Base-by-base conservation (phyloP, 2,797 vertebrate species). In the Heliangelus exortis region DNA sequence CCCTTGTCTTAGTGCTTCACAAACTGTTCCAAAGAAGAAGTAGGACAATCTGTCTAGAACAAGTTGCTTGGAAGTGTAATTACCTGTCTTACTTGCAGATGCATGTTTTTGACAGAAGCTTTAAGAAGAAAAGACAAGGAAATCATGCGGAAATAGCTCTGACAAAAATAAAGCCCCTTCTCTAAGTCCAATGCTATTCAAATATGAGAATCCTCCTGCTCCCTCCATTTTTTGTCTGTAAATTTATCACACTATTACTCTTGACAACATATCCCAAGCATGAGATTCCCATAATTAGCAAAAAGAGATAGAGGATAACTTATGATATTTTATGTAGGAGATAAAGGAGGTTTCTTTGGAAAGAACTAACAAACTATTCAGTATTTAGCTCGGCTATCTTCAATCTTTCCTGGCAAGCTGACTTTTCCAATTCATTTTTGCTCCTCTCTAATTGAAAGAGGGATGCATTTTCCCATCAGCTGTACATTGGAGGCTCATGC, bases 11-110 rank as follows among this genome's bases (percentile, higher is more conserved):
- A 89, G 43, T 85, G 79, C 34, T 82, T 92, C 79, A 84, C 54
- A 95, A 87, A 96, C 36, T 87, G 33, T 92, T 95, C 74, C 84
- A 96, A 96, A 82, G 66, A 95, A 93, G 76, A 94, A 68, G 59
- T 77, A 90, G 96, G 90, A 92, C 76, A 73, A 90, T 88, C 68
- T 95, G 72, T 94, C 43, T 53, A 73, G 59, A 97, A 88, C 12
- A 94, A 87, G 66, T 95, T 91, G 53, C 34, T 91, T 81, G 66
- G 54, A 58, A 89, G 67, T 2, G 22, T 89, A 96, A 95, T 94
- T 92, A 73, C 74, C 59, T 76, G 65, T 50, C 69, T 93, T 95
- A 85, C 87, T 94, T 96, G 71, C 80, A 81, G 69, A 36, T 43
- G 9, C 11, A 19, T 48, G 28, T 33, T 89, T 91, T 45, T 78